A percentile compares a stretch with the other conserved stretches of the same genome.
Conservation (phyloP, 2,797 vertebrate genomes). For the Carcharodon carcharias region DNA sequence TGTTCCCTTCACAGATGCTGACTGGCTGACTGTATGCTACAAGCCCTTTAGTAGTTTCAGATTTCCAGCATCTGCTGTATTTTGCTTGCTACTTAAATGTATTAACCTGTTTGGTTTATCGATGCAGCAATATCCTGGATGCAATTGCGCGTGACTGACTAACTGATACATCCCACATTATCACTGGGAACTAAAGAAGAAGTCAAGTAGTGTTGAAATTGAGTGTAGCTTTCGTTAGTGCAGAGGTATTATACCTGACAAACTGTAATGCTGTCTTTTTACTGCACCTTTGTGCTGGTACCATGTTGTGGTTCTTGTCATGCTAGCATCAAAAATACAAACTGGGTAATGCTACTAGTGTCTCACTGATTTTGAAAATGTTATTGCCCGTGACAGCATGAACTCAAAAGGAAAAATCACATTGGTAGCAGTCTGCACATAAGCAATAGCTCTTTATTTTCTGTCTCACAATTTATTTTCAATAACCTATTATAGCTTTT, state of each 20-base stretch:
- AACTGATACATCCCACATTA: background rate
- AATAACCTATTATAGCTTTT: background rate
- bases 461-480: background rate
- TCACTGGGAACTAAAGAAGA: background rate
- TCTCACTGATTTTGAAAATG: background rate
- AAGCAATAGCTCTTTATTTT: background rate
- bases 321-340: background rate
- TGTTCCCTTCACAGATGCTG: background rate
- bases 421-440: background rate
- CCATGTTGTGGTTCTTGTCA: background rate
- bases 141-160: background rate
- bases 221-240: background rate
- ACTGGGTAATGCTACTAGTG: background rate
- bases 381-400: background rate
- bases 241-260: background rate
- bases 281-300: background rate
- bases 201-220: background rate
- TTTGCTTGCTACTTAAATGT: background rate
- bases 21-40: background rate
- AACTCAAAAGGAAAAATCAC: background rate
- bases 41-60: background rate
- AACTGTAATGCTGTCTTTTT: background rate
- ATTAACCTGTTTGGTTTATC: background rate
- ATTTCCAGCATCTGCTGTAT: background rate
- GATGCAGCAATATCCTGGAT: conserved; percentile 9